These are phyloP conservation scores for Nothocercus nigrocapillus DNA, from an alignment of 2,113 vertebrate genomes.

Conservation along the genomic window DNA sequence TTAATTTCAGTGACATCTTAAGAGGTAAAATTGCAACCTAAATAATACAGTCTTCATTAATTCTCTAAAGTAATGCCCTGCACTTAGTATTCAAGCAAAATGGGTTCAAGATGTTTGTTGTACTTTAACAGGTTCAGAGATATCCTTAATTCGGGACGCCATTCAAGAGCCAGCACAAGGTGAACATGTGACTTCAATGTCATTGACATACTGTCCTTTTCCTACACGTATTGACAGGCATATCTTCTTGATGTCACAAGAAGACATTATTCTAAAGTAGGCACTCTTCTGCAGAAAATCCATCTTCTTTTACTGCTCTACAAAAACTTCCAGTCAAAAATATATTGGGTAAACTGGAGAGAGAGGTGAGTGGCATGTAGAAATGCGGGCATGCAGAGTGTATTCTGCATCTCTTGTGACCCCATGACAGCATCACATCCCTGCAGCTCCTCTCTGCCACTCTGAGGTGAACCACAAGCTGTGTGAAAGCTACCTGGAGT, in stretches of 20 bases:
- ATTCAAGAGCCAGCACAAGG: background rate
- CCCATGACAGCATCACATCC: background rate
- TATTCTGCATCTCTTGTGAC: background rate
- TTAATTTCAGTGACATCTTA: background rate
- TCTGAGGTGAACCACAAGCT: conserved; percentile 2
- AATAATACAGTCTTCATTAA: background rate
- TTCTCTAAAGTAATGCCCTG: background rate
- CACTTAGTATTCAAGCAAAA: background rate
- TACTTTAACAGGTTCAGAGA: background rate
- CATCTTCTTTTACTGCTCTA: background rate
- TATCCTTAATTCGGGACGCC: background rate
- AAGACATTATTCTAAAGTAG: background rate
- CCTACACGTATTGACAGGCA: background rate
- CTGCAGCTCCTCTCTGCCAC: background rate
- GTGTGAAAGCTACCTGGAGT: background rate
- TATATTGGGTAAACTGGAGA: background rate
- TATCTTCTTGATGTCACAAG: background rate
- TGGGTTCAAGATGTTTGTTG: background rate
- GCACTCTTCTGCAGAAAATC: background rate
- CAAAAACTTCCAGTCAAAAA: background rate
- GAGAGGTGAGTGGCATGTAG: background rate
- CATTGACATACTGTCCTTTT: background rate
- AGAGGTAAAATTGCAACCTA: background rate
- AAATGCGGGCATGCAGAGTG: background rate
- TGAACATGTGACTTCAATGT: background rate